phyloP scores from a whole-genome alignment of 2,888 invertebrate genomes.

The Megamerina dolium region DNA sequence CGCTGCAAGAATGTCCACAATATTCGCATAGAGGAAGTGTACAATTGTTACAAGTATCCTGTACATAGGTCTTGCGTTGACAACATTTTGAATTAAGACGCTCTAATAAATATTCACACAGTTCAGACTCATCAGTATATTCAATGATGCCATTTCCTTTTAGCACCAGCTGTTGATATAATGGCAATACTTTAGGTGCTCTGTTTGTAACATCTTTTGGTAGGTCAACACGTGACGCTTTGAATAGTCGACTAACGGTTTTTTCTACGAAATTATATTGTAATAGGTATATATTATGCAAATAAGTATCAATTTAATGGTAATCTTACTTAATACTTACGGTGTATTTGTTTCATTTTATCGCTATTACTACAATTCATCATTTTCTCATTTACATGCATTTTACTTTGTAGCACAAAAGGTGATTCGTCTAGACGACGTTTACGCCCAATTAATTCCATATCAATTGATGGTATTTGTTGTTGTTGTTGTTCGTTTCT shows the following conservation, averaged over 20 bases:
- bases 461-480: neutral
- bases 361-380: conserved; percentile 24
- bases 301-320: neutral
- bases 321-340: conserved; percentile 20
- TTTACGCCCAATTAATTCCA: conserved; percentile 17
- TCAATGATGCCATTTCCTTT: conserved; percentile 32
- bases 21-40: conserved; percentile 33
- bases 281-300: neutral
- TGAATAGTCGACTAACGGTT: conserved; percentile 30
- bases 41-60: conserved; percentile 30
- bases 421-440: conserved; percentile 23
- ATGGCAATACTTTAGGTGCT: conserved; percentile 5
- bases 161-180: conserved; percentile 27
- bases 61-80: conserved; percentile 27
- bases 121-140: conserved; percentile 18
- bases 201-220: conserved; percentile 5
- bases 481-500: too few species aligned
- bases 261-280: conserved; percentile 24
- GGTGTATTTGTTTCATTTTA: conserved; percentile 35
- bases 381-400: conserved; percentile 32
- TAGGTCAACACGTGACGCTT: conserved; percentile 25
- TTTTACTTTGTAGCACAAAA: conserved; percentile 25
- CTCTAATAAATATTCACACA: conserved; percentile 23
- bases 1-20: conserved; percentile 37
- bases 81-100: conserved; percentile 26